These are phyloP conservation scores for Pomacea canaliculata DNA, from an alignment of 2,888 invertebrate species.

Conservation along the genomic window DNA sequence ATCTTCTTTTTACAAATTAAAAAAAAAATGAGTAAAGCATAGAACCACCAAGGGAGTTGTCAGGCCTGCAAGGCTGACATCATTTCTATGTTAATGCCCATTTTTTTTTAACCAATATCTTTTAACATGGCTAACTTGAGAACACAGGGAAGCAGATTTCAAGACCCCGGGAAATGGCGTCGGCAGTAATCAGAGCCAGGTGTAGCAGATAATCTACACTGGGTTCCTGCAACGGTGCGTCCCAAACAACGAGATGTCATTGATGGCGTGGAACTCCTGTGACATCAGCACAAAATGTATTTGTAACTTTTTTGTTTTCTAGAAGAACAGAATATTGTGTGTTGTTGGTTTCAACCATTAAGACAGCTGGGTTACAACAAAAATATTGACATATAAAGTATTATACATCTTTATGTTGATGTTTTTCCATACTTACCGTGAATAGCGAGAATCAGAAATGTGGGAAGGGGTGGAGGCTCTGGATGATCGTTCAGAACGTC, in stretches of 20 bases:
- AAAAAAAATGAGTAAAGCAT: too few species aligned
- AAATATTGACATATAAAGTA: too few species aligned
- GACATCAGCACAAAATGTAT: slow-evolving; percentile 17
- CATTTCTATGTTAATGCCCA: too few species aligned
- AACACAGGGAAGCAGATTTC: background rate
- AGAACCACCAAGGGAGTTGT: too few species aligned
- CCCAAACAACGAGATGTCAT: slow-evolving; percentile 48
- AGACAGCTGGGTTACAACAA: too few species aligned
- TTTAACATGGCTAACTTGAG: too few species aligned
- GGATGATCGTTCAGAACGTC: slow-evolving; percentile 23
- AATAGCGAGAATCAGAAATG: slow-evolving; percentile 38
- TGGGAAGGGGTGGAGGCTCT: slow-evolving; percentile 28
- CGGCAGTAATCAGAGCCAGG: slow-evolving; percentile 51
- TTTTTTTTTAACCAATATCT: too few species aligned
- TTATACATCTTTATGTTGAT: too few species aligned
- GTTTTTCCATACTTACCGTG: slow-evolving; percentile 21
- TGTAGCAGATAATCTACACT: slow-evolving; percentile 48
- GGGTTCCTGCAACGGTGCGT: slow-evolving; percentile 47
- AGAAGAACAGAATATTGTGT: too few species aligned
- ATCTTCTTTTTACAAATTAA: too few species aligned
- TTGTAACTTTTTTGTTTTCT: background rate
- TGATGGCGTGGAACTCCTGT: slow-evolving; percentile 47
- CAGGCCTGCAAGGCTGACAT: too few species aligned
- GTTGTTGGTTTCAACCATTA: too few species aligned
- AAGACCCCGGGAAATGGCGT: slow-evolving; percentile 35